Conservation (phyloP, 2,797 vertebrate species). For the Tiaroga cobitis region DNA sequence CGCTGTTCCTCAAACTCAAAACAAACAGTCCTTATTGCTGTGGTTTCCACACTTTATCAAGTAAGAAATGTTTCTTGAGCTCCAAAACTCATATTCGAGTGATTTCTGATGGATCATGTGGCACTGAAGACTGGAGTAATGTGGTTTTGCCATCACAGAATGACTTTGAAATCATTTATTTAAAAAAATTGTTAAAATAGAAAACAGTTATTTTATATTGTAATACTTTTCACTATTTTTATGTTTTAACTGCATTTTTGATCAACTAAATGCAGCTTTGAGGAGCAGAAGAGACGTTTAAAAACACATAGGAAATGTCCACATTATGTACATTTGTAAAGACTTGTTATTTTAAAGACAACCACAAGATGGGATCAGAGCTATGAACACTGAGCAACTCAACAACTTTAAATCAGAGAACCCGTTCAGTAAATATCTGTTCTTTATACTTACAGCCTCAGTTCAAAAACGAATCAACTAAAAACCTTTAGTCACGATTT, state of each 20-base stretch:
- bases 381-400: no score
- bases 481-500: background rate
- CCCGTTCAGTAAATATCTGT: background rate
- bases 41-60: background rate
- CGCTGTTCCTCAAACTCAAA: background rate
- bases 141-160: background rate
- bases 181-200: background rate
- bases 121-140: no score
- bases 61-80: background rate
- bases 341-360: background rate
- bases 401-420: background rate
- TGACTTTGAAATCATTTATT: background rate
- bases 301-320: background rate
- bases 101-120: no score
- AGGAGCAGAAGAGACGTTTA: background rate
- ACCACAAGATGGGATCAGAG: constrained; percentile 9
- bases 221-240: background rate
- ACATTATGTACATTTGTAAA: background rate
- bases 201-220: background rate
- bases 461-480: background rate
- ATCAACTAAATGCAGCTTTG: background rate
- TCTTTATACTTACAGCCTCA: background rate
- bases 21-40: background rate
- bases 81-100: no score
- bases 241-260: background rate